phyloP scores from a whole-genome alignment of 2,113 vertebrate species.

The Zosterops borbonicus region DNA sequence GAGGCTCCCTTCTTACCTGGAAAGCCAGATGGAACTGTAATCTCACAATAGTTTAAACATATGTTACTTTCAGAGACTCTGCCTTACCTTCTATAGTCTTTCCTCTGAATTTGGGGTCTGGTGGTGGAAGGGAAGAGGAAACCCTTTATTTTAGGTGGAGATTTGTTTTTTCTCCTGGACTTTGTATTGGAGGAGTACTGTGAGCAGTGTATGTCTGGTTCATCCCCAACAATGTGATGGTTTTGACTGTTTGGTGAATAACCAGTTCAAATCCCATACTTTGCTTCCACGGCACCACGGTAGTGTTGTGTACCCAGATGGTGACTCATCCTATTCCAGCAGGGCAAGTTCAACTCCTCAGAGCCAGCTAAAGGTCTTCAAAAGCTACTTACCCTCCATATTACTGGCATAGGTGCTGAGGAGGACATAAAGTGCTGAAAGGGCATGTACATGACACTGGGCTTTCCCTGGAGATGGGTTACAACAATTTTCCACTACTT shows the following conservation, averaged over 20 bases:
- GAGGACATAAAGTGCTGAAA: neutral
- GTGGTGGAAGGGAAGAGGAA: neutral
- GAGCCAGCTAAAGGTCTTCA: neutral
- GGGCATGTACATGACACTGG: neutral
- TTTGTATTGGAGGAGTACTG: neutral
- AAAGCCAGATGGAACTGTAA: neutral
- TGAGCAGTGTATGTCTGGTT: neutral
- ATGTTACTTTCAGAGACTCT: neutral
- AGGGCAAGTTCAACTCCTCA: neutral
- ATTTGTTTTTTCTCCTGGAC: neutral
- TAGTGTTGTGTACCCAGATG: neutral
- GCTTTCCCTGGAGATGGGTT: neutral
- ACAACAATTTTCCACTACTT: neutral
- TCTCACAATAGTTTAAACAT: neutral
- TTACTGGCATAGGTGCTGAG: neutral
- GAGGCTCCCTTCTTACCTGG: neutral
- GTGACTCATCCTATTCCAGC: neutral
- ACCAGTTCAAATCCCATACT: neutral
- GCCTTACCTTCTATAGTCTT: neutral
- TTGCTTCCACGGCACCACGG: rapidly evolving
- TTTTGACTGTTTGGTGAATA: neutral
- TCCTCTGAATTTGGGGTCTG: rapidly evolving
- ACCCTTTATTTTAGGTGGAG: neutral
- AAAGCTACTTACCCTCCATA: neutral
- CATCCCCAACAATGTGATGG: too few relatives aligned